A percentile compares a stretch with the other conserved stretches of the same genome.
phyloP scores from a whole-genome alignment of 1,140 invertebrate genomes.

The Geopemphigus sp. region DNA sequence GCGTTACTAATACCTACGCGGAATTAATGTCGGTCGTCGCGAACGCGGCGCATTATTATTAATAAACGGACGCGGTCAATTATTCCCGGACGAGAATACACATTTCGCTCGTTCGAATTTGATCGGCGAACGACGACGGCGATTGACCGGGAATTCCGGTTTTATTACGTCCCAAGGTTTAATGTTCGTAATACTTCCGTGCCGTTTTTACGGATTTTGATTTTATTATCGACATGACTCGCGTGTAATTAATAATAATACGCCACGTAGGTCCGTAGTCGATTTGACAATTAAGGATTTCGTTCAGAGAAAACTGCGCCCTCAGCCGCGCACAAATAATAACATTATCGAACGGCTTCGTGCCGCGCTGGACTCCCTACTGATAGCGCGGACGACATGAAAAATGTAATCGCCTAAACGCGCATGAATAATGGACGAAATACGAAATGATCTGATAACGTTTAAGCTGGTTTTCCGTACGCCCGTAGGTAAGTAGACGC shows the following conservation, averaged over 20 bases:
- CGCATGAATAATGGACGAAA: slow-evolving; percentile 46
- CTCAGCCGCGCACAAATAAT: neutral
- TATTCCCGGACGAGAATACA: neutral
- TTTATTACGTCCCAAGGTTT: slow-evolving; percentile 15
- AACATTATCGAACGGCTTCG: neutral
- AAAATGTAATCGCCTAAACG: slow-evolving; percentile 47
- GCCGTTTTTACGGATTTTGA: slow-evolving; percentile 1
- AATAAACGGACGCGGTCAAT: neutral
- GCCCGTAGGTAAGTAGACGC: neutral
- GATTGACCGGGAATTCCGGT: slow-evolving; percentile 15
- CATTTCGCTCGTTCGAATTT: slow-evolving; percentile 19
- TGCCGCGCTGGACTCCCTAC: slow-evolving; percentile 27
- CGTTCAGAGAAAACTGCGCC: slow-evolving; percentile 1
- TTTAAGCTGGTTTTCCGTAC: slow-evolving; percentile 34
- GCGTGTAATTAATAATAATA: neutral
- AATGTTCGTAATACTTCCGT: neutral
- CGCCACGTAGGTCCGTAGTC: neutral
- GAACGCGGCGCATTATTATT: too few species aligned
- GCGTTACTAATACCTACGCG: too few species aligned
- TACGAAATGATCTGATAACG: slow-evolving; percentile 46
- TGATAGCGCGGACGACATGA: slow-evolving; percentile 38
- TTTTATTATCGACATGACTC: neutral
- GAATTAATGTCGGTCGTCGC: too few species aligned
- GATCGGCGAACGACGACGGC: neutral
- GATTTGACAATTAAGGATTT: slow-evolving; percentile 26